Conservation (phyloP, 2,888 invertebrate species). For the Heteropelma amictum region DNA sequence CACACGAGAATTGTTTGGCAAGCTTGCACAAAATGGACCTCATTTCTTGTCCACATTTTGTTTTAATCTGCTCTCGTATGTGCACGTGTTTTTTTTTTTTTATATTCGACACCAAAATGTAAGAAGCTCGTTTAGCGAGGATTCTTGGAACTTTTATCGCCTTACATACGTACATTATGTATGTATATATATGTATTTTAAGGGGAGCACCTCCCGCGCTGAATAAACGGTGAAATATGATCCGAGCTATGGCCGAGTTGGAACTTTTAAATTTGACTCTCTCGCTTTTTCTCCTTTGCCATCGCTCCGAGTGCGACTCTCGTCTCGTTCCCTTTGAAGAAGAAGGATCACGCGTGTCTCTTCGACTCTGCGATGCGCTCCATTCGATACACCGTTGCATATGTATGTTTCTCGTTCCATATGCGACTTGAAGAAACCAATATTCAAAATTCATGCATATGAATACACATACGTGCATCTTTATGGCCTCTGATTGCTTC, state of each 20-base stretch:
- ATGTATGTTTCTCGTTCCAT: conserved; percentile 28
- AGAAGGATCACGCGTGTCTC: conserved; percentile 41
- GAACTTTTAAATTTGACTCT: conserved; percentile 5
- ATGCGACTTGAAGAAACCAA: conserved; percentile 7
- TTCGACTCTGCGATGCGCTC: conserved; percentile 14
- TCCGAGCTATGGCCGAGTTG: conserved; percentile 53
- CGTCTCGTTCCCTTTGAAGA: conserved; percentile 19
- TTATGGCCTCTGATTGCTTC: too few species aligned
- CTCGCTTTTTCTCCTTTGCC: conserved; percentile 1
- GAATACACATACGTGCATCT: too few species aligned
- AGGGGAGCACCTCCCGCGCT: conserved; percentile 37
- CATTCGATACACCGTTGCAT: conserved; percentile 33
- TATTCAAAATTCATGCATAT: background rate
- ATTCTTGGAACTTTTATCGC: conserved; percentile 26
- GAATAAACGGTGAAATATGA: conserved; percentile 61
- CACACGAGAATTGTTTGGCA: conserved; percentile 10
- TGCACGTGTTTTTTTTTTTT: background rate
- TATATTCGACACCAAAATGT: conserved; percentile 1
- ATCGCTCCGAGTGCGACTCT: background rate
- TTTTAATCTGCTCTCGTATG: background rate
- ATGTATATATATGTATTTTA: conserved; percentile 24
- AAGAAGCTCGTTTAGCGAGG: conserved; percentile 12
- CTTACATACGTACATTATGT: background rate
- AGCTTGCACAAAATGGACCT: background rate
- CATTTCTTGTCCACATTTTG: too few species aligned